Conservation (phyloP, 2,797 vertebrate species). For the Gambelia wislizenii region DNA sequence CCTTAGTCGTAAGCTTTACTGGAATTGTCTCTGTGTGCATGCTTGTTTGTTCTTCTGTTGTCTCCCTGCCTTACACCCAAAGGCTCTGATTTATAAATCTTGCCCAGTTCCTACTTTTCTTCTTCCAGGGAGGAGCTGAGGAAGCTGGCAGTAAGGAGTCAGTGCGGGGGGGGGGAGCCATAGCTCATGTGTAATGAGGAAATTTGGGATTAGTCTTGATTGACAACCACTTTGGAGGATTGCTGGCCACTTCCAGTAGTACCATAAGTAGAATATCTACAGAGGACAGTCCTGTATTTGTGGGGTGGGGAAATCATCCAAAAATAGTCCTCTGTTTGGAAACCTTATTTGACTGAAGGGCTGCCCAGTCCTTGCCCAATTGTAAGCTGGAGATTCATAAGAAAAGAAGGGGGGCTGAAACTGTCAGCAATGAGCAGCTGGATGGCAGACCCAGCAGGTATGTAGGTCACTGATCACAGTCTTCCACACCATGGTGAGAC, state of each 20-base stretch:
- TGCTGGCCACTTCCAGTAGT: background rate
- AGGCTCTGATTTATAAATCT: background rate
- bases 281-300: background rate
- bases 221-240: background rate
- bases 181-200: background rate
- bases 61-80: background rate
- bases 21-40: constrained; percentile 46
- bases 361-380: background rate
- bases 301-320: background rate
- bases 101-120: background rate
- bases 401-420: background rate
- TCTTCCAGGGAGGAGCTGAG: background rate
- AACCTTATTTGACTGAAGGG: background rate
- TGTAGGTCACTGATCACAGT: background rate
- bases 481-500: background rate
- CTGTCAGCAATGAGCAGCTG: background rate
- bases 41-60: constrained; percentile 44
- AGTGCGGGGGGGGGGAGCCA: background rate
- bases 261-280: background rate
- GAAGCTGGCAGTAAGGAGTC: background rate
- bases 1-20: constrained; percentile 60
- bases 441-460: background rate
- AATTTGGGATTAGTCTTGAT: background rate
- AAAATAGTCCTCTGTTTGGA: background rate
- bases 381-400: background rate